Evolutionary conservation across 2,113 vertebrate species (phyloP), one percentile per base, ranked within the genome.

Genomic region (Dasyornis broadbenti): DNA sequence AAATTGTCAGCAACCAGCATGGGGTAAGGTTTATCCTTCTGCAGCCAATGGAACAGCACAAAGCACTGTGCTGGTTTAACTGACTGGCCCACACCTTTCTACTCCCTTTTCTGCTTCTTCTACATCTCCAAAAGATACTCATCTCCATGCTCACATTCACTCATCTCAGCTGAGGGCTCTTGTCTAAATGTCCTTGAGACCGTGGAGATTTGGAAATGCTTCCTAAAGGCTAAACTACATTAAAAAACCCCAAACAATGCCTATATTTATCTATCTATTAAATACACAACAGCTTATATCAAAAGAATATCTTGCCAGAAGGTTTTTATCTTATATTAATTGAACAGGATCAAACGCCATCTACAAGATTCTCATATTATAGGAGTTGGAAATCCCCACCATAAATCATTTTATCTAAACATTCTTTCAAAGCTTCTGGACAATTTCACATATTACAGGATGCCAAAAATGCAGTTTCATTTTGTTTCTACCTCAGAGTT

Each of bases 321-420:
- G 96, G 77, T 86, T 95, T 95, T 89, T 84, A 83, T 85, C 95
- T 95, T 72, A 82, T 86, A 92, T 95, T 95, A 94, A 90, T 85
- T 92, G 88, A 95, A 83, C 77, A 35, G 81, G 70, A 95, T 96
- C 86, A 96, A 96, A 96, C 31, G 0, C 59, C 69, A 96, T 92
- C 86, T 88, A 94, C 64, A 83, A 92, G 80, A 91, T 95, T 70
- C 66, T 96, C 68, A 70, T 42, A 47, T 84, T 92, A 96, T 44
- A 96, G 70, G 87, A 81, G 82, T 1, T 98, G 97, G 96, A 98
- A 98, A 97, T 94, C 87, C 97, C 97, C 97, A 68, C 50, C 31
- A 78, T 96, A 96, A 97, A 97, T 94, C 96, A 97, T 72, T 86
- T 42, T 82, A 97, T 93, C 92, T 96, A 95, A 96, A 92, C 75